Conservation (phyloP, 2,888 invertebrate species). For the Mesorhabditis sp. region DNA sequence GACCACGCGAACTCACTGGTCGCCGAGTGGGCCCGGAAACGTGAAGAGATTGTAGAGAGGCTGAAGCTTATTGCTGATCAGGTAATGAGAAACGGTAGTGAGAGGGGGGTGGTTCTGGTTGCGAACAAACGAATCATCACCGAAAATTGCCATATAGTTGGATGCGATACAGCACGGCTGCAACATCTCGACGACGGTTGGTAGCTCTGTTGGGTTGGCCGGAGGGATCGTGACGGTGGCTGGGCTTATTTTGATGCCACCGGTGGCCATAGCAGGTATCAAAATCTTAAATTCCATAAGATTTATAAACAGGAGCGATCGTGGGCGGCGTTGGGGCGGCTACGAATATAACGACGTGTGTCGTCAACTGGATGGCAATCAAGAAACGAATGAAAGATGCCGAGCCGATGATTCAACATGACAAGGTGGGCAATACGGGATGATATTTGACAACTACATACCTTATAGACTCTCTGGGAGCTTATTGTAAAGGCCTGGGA, state of each 20-base stretch:
- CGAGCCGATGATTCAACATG: neutral
- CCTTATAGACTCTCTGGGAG: neutral
- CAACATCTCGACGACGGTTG: constrained; percentile 34
- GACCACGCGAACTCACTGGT: constrained; percentile 1
- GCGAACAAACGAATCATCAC: neutral
- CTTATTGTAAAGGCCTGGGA: neutral
- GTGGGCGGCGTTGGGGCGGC: constrained; percentile 34
- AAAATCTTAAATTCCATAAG: neutral
- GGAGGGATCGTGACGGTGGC: constrained; percentile 33
- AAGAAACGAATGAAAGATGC: constrained; percentile 14
- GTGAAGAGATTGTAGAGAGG: constrained; percentile 1
- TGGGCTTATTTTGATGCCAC: constrained; percentile 32
- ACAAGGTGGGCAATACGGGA: neutral
- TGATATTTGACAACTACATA: neutral
- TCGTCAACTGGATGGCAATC: constrained; percentile 18
- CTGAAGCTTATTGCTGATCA: neutral
- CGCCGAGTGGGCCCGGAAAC: neutral
- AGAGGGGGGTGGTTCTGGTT: neutral
- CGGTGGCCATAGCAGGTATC: constrained; percentile 31
- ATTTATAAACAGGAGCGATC: constrained; percentile 21
- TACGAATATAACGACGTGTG: constrained; percentile 28
- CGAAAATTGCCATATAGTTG: constrained; percentile 18
- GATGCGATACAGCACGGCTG: constrained; percentile 28
- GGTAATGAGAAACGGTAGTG: neutral
- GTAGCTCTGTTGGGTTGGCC: constrained; percentile 30